Evolutionary conservation across 2,888 invertebrate species (phyloP).

Genomic region (Leucoma salicis): DNA sequence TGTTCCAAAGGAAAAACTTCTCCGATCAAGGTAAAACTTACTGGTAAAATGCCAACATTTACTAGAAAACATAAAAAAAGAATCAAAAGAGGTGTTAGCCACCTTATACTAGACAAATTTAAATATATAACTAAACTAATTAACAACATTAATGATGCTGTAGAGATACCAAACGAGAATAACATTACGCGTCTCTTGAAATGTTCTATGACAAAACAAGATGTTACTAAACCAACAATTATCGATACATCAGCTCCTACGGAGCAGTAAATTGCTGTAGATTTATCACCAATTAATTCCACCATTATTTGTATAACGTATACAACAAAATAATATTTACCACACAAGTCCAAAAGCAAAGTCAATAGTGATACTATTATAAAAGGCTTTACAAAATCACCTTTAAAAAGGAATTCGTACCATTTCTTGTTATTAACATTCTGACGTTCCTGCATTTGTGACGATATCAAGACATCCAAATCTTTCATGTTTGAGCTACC

Average conservation of each 20-base stretch:
- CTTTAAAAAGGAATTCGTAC: slow-evolving; percentile 23
- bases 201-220: background rate
- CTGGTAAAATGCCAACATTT: slow-evolving; percentile 39
- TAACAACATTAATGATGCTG: slow-evolving; percentile 34
- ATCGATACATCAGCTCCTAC: background rate
- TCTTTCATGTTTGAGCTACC: slow-evolving; percentile 37
- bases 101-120: slow-evolving; percentile 20
- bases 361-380: slow-evolving; percentile 7
- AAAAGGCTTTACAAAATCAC: slow-evolving; percentile 42
- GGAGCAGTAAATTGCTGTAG: background rate
- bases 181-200: background rate
- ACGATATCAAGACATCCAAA: slow-evolving; percentile 30
- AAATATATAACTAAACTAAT: slow-evolving; percentile 35
- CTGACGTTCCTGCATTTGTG: slow-evolving; percentile 22
- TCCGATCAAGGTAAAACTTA: slow-evolving; percentile 35
- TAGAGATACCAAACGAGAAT: background rate
- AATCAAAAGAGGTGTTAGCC: slow-evolving; percentile 39
- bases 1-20: slow-evolving; percentile 51
- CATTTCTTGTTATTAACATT: slow-evolving; percentile 6
- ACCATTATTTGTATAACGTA: background rate
- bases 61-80: slow-evolving; percentile 37
- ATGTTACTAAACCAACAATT: background rate
- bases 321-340: slow-evolving; percentile 1
- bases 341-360: slow-evolving; percentile 4
- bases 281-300: background rate